Evolutionary conservation across 2,888 invertebrate species (phyloP), one percentile per base, ranked within the genome.

Genomic region (Rhodophaea formosa): DNA sequence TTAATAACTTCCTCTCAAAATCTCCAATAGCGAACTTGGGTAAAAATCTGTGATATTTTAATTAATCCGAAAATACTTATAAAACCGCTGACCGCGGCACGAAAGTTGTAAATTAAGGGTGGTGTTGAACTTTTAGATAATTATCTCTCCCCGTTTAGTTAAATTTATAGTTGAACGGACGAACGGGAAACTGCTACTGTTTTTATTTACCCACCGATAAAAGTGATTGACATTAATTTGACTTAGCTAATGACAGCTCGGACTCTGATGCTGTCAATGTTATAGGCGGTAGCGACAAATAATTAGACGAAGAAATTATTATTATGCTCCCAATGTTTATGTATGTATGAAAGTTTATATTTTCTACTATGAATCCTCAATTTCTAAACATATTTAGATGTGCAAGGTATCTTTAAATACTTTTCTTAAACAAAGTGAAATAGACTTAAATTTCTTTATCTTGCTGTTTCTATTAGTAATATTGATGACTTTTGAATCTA

Each of bases 161-260:
- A 72, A 79, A 82, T 85, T 84, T 87, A 89, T 83, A 72, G 81
- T 78, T 76, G 66, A 66, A 69, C 72, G 64, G 70, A 67, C 70
- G 71, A 64, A 68, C 66, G 67, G 69, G 72, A 72, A 71, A 63
- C 69, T 62, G 84, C 86, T 83, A 85, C 87, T 76, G 86, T 84
- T 86, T 85, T 84, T 86, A 82, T 85, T 84, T 79, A 80, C 82
- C 82, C 79, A 74, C 77, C 78, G 80, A 83, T 88, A 87, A 88
- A 88, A 82, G 71, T 85, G 84, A 88, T 83, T 86, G 86, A 86
- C 86, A 81, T 83, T 84, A 77, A 84, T 82, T 82, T 75, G 65
- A 77, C 70, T 59, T 65, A 65, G 59, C 77, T 79, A 77, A 79
- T 77, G 75, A 77, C 67, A 65, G 62, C 63, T 66, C 67, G 70